A percentile compares a stretch with the other conserved stretches of the same genome.
Conservation (phyloP, 2,888 invertebrate genomes). For the Drosophila nigricruria region DNA sequence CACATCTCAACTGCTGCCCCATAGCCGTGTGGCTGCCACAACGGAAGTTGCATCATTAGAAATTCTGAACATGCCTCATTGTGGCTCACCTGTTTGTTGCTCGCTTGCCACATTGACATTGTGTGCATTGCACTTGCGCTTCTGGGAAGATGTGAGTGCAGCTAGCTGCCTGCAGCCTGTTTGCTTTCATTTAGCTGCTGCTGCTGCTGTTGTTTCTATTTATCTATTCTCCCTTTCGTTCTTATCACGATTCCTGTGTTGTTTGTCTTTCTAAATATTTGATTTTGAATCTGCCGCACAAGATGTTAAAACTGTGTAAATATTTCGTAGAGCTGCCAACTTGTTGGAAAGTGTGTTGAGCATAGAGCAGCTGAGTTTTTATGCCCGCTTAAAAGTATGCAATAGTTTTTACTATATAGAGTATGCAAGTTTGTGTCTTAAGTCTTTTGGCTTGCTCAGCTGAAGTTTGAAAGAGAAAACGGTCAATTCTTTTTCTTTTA, state of each 20-base stretch:
- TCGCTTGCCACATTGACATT: constrained; percentile 22
- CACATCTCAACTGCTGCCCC: background rate
- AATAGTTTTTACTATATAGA: background rate
- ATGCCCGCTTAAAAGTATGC: constrained; percentile 50
- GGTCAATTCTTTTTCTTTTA: background rate
- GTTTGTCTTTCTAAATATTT: constrained; percentile 42
- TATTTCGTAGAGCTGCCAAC: constrained; percentile 36
- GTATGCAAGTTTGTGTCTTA: constrained; percentile 21
- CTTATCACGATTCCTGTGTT: constrained; percentile 19
- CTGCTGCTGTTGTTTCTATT: constrained; percentile 11
- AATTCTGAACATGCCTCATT: constrained; percentile 60
- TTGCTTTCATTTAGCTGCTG: constrained; percentile 13
- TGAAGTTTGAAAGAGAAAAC: constrained; percentile 4
- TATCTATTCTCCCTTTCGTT: constrained; percentile 28
- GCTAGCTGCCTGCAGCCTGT: constrained; percentile 1
- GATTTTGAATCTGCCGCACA: constrained; percentile 48
- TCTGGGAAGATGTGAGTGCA: constrained; percentile 33
- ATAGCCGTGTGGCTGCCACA: constrained; percentile 17
- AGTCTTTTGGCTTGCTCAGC: constrained; percentile 22
- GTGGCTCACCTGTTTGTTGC: constrained; percentile 27
- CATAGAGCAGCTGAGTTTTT: background rate
- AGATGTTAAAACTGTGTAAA: constrained; percentile 1
- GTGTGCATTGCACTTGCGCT: constrained; percentile 23
- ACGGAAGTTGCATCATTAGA: constrained; percentile 75
- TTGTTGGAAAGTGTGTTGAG: background rate